Conservation (phyloP, 1,140 invertebrate species). For the Luehdorfia chinensis region DNA sequence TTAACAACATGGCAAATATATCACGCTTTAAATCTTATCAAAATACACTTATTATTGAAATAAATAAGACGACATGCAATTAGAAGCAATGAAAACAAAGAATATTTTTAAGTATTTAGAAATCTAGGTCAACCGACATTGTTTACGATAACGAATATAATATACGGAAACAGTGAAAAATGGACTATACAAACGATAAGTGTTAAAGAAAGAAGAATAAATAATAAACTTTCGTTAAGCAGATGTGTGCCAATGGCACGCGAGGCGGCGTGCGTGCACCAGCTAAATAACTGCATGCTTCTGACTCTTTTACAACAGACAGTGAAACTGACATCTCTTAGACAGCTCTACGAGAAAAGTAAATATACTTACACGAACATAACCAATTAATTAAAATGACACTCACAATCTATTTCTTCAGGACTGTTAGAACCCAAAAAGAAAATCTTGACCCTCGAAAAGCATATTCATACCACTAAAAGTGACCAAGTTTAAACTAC, state of each 20-base stretch:
- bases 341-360: not conserved
- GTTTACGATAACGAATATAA: not conserved
- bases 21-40: no score
- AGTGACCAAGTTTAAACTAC: no score
- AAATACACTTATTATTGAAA: no score
- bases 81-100: no score
- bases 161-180: not conserved
- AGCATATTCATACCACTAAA: no score
- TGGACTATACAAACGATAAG: not conserved
- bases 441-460: no score
- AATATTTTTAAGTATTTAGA: no score
- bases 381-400: constrained; percentile 11
- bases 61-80: no score
- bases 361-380: constrained; percentile 2
- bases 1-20: no score
- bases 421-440: not conserved
- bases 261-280: constrained; percentile 5
- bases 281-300: constrained; percentile 6
- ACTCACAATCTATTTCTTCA: constrained; percentile 6
- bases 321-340: constrained; percentile 13
- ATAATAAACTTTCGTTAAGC: constrained; percentile 16
- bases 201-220: constrained; percentile 11
- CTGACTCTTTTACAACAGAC: not conserved
- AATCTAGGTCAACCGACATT: no score
- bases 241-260: constrained; percentile 10